Conservation (phyloP, 2,888 invertebrate genomes). For the Caenorhabditis angaria region DNA sequence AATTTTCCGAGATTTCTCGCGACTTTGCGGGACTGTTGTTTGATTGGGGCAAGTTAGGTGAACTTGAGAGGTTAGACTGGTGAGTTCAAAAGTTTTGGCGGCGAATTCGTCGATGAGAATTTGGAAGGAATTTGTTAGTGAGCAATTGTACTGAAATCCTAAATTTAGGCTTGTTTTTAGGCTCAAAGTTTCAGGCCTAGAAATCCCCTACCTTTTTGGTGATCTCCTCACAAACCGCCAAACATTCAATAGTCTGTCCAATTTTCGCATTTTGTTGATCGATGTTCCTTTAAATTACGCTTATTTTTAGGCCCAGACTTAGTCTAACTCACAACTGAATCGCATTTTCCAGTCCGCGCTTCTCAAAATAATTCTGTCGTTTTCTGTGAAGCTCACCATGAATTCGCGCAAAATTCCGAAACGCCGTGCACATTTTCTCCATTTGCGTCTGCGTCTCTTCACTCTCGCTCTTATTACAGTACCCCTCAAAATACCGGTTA, state of each 20-base stretch:
- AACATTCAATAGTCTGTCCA: slow-evolving; percentile 31
- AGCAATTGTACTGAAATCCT: slow-evolving; percentile 27
- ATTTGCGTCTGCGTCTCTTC: too few relatives aligned
- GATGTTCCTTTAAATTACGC: slow-evolving; percentile 21
- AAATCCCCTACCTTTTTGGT: slow-evolving; percentile 32
- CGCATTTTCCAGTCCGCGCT: slow-evolving; percentile 29
- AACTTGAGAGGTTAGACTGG: slow-evolving; percentile 22
- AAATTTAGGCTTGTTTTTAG: not conserved
- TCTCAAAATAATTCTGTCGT: slow-evolving; percentile 36
- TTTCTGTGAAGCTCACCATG: slow-evolving; percentile 27
- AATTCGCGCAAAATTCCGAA: slow-evolving; percentile 31
- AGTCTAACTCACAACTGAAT: slow-evolving; percentile 21
- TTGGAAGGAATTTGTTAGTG: slow-evolving; percentile 25
- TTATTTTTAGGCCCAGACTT: not conserved
- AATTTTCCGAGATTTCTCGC: slow-evolving; percentile 16
- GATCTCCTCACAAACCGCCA: slow-evolving; percentile 34
- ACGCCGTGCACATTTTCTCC: too few relatives aligned
- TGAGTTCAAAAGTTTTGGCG: slow-evolving; percentile 30
- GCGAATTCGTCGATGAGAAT: slow-evolving; percentile 33
- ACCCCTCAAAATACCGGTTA: not conserved
- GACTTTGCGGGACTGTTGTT: slow-evolving; percentile 9
- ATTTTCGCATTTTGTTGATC: slow-evolving; percentile 34
- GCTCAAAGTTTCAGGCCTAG: not conserved
- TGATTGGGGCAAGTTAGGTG: slow-evolving; percentile 5
- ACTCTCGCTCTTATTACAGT: not conserved